Conservation (phyloP, 2,888 invertebrate species). For the Perizoma flavofasciatum region DNA sequence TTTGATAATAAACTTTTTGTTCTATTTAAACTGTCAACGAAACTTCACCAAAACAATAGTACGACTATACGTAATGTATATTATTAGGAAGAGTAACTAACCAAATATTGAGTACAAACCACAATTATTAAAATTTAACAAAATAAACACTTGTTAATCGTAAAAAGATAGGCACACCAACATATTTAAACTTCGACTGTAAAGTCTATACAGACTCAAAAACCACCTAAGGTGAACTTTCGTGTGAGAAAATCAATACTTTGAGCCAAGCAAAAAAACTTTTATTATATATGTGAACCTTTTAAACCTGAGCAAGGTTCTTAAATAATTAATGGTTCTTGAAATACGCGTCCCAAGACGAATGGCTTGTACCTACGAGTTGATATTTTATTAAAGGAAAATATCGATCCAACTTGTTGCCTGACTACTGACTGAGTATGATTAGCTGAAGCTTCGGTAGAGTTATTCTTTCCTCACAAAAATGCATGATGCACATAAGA, state of each 20-base stretch:
- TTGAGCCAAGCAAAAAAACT: too few relatives aligned
- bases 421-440: constrained; percentile 33
- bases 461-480: not conserved
- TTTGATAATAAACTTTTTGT: too few relatives aligned
- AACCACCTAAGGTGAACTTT: not conserved
- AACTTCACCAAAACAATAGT: too few relatives aligned
- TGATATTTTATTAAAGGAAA: constrained; percentile 25
- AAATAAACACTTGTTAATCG: too few relatives aligned
- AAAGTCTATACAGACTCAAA: not conserved
- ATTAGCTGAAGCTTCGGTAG: not conserved
- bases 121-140: too few relatives aligned
- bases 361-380: constrained; percentile 5
- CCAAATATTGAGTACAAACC: too few relatives aligned
- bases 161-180: too few relatives aligned
- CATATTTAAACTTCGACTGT: not conserved
- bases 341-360: not conserved
- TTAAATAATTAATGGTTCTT: not conserved
- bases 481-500: too few relatives aligned
- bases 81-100: too few relatives aligned
- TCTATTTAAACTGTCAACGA: too few relatives aligned
- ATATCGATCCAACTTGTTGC: constrained; percentile 65
- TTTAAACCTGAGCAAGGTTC: not conserved
- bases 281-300: not conserved
- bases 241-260: too few relatives aligned
- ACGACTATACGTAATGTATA: too few relatives aligned